phyloP scores from a whole-genome alignment of 2,888 invertebrate species.

The Thereva nobilitata region DNA sequence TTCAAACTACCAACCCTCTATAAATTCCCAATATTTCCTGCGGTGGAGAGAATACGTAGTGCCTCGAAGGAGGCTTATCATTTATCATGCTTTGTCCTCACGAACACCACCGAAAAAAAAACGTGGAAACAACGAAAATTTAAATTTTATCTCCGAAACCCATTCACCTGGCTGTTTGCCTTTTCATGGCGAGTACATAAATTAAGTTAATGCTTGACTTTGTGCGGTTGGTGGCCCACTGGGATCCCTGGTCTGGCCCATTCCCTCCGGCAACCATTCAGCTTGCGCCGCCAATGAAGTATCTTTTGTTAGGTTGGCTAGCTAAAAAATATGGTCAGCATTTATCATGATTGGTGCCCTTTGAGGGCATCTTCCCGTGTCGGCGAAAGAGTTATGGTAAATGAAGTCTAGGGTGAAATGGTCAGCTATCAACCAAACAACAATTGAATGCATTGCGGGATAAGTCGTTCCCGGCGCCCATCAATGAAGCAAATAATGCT shows the following conservation, averaged over 20 bases:
- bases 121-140: conserved; percentile 31
- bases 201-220: conserved; percentile 28
- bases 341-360: conserved; percentile 36
- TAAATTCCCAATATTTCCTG: no score
- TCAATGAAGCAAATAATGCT: no score
- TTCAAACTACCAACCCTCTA: no score
- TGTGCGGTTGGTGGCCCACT: conserved; percentile 1
- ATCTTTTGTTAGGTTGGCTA: conserved; percentile 26
- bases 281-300: conserved; percentile 27
- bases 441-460: no score
- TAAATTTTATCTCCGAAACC: conserved; percentile 32
- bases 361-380: conserved; percentile 14
- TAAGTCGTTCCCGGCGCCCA: no score
- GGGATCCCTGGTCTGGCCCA: background rate
- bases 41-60: no score
- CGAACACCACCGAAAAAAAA: conserved; percentile 9
- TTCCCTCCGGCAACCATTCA: conserved; percentile 16
- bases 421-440: no score
- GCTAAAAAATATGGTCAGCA: conserved; percentile 30
- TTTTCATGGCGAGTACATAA: conserved; percentile 32
- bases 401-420: background rate
- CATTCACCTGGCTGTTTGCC: conserved; percentile 35
- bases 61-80: conserved; percentile 8
- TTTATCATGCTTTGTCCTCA: conserved; percentile 5
- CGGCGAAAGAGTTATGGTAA: conserved; percentile 23